Evolutionary conservation across 2,113 vertebrate species (phyloP), one percentile per base, ranked within the genome.

Genomic region (Eleginops maclovinus): DNA sequence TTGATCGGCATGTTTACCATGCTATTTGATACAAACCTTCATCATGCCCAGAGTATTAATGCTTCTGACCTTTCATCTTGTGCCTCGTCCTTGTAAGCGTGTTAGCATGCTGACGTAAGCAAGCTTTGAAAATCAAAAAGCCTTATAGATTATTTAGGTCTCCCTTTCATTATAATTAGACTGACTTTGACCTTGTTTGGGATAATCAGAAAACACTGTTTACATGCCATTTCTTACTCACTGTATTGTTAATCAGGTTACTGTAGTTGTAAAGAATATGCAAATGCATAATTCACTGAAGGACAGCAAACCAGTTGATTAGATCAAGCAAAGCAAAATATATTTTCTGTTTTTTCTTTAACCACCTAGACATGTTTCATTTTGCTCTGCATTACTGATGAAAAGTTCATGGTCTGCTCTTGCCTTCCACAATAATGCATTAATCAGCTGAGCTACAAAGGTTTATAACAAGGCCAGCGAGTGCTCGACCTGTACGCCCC

Each of bases 41-140:
- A 11, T 13, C 40, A 21, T 66, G 40, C 17, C 19, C 26, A 19
- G 65, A 72, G 55, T 61, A 66, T 55, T 43, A 46, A 65, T 51
- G 58, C 21, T 22, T 10, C 44, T 43, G 60, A 46, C 44, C 47
- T 55, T 56, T 60, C 41, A 40, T 62, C 69, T 8, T 16, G 51
- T 46, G 73, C 24, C 59, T 58, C 67, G 55, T 75, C 66, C 53
- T 44, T 73, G 62, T 68, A 36, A 67, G 53, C 67, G 36, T 72
- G 24, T 53, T 61, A 26, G 17, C 22, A 21, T 70, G 44, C 75
- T 47, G 60, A 64, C 1, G 6, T 56, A 75, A 50, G 63, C 54
- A 28, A 9, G n/a, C 58, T 21, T 58, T 36, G 31, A 69, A 49
- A 53, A 41, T 67, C 31, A 10, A 40, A 56, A 21, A 41, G 11